Evolutionary conservation across 2,888 invertebrate species (phyloP).

Genomic region (Leucophora obtusa): DNA sequence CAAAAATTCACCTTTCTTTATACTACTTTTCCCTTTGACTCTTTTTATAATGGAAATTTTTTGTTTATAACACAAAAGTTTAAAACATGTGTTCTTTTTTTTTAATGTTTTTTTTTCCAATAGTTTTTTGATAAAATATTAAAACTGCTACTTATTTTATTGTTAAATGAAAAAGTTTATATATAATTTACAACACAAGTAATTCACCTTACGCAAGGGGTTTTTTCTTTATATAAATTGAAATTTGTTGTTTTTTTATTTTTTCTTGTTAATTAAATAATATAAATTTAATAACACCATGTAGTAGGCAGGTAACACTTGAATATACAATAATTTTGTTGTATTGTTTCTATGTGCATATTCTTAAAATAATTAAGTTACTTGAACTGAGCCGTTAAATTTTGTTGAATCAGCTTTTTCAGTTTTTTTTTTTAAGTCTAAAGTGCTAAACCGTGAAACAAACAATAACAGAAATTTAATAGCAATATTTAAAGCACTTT

Average conservation of each 20-base stretch:
- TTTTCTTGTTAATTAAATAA: conserved; percentile 28
- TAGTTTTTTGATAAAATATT: neutral
- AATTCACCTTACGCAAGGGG: conserved; percentile 50
- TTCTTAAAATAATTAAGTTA: conserved; percentile 18
- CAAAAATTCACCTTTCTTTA: neutral
- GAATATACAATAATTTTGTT: conserved; percentile 27
- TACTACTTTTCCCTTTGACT: neutral
- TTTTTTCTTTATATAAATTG: neutral
- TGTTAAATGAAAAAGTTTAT: neutral
- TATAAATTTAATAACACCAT: conserved; percentile 31
- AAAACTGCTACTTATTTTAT: too few relatives aligned
- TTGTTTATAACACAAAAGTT: neutral
- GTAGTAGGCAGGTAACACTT: conserved; percentile 33
- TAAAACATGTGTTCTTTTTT: neutral
- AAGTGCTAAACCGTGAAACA: conserved; percentile 53
- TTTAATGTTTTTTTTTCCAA: neutral
- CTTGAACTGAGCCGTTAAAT: conserved; percentile 52
- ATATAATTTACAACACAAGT: conserved; percentile 23
- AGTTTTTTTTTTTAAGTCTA: conserved; percentile 39
- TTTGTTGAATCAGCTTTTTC: conserved; percentile 58
- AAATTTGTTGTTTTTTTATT: conserved; percentile 21
- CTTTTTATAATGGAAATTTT: neutral
- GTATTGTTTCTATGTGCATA: conserved; percentile 1
- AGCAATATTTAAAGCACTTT: conserved; percentile 34
- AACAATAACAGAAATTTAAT: conserved; percentile 9